These are phyloP conservation scores for Hypotaenidia okinawae DNA, from an alignment of 2,797 vertebrate species.

Conservation along the genomic window DNA sequence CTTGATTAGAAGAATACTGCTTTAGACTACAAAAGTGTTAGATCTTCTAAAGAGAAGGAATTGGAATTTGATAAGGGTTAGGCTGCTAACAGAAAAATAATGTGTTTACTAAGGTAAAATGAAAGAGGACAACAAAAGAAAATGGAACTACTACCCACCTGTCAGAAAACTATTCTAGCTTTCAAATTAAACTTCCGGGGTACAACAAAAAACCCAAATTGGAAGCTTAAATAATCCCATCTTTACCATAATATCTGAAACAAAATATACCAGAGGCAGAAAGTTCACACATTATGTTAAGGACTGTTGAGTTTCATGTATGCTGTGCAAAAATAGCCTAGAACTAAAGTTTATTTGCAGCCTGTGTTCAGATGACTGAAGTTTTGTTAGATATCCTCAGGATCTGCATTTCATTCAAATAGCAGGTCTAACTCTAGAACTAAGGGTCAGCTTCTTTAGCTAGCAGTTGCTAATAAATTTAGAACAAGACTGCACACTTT, in stretches of 20 bases:
- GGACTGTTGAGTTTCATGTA: background rate
- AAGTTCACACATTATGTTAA: background rate
- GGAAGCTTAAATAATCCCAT: background rate
- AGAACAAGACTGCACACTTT: background rate
- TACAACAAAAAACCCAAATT: background rate
- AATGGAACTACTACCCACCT: background rate
- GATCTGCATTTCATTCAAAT: background rate
- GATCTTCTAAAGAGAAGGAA: background rate
- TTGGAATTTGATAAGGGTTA: background rate
- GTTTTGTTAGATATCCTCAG: background rate
- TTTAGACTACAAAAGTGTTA: background rate
- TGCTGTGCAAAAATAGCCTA: background rate
- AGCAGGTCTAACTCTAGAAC: background rate
- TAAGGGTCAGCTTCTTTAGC: background rate
- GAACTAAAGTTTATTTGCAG: background rate
- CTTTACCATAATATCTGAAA: background rate
- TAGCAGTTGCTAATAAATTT: background rate
- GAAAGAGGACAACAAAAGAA: background rate
- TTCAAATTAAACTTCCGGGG: background rate
- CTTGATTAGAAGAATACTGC: background rate
- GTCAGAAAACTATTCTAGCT: background rate
- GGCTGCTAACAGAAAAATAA: background rate
- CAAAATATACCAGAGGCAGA: background rate
- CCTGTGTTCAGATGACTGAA: background rate
- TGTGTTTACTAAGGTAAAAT: background rate